phyloP scores from a whole-genome alignment of 2,113 vertebrate genomes.

The Casuarius casuarius region DNA sequence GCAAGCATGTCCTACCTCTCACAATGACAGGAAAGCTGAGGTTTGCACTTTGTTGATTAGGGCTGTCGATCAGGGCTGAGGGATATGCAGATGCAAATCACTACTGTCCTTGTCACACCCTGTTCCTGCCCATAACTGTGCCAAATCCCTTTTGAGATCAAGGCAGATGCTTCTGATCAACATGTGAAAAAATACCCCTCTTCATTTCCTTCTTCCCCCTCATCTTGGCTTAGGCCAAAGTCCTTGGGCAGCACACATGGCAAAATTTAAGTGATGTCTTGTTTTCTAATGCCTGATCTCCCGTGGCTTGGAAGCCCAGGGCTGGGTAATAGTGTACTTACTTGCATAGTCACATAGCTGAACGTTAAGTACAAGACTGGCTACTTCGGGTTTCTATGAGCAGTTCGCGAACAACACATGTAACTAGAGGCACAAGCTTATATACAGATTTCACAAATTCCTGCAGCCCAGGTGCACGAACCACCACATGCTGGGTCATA shows the following conservation, averaged over 20 bases:
- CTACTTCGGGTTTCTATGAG: neutral
- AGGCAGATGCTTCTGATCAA: neutral
- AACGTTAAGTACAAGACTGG: neutral
- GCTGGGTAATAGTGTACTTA: rapidly evolving
- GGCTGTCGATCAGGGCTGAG: neutral
- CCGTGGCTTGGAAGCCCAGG: neutral
- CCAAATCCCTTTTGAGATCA: neutral
- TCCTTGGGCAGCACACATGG: neutral
- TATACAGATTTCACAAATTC: neutral
- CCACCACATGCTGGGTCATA: neutral
- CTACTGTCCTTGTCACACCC: neutral
- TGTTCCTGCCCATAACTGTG: neutral
- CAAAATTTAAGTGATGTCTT: neutral
- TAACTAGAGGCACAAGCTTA: neutral
- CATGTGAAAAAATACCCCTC: neutral
- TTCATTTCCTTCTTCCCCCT: neutral
- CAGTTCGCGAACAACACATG: neutral
- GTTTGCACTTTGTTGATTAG: neutral
- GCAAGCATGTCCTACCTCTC: neutral
- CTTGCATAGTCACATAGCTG: neutral
- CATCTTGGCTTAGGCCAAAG: neutral
- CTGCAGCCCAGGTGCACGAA: neutral
- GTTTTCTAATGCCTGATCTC: neutral
- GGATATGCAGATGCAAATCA: neutral
- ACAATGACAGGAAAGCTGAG: neutral